phyloP scores from a whole-genome alignment of 2,113 vertebrate genomes.

The Brienomyrus brachyistius region DNA sequence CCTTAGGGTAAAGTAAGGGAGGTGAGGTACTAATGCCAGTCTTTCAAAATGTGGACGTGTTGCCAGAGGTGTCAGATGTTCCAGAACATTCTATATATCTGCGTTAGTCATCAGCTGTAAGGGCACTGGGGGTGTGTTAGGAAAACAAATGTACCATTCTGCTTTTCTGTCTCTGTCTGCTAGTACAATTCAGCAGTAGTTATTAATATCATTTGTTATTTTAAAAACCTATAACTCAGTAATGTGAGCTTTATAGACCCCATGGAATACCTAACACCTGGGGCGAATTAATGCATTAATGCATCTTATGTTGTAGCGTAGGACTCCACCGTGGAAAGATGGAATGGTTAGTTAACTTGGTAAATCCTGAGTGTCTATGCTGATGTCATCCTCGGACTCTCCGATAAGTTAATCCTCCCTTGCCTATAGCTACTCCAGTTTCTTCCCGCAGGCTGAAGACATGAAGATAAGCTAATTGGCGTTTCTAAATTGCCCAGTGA shows the following conservation, averaged over 20 bases:
- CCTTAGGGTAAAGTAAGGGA: neutral
- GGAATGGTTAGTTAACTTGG: neutral
- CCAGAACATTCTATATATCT: neutral
- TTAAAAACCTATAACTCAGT: neutral
- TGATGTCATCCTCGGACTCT: neutral
- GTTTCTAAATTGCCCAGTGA: neutral
- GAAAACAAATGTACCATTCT: neutral
- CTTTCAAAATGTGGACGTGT: neutral
- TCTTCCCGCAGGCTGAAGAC: neutral
- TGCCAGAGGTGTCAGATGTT: neutral
- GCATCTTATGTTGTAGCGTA: neutral
- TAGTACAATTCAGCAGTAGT: neutral
- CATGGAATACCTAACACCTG: neutral
- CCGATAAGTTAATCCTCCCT: neutral
- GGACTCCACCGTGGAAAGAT: neutral
- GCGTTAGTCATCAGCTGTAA: neutral
- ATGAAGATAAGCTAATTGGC: neutral
- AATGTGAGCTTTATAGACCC: neutral
- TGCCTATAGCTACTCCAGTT: neutral
- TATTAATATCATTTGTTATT: constrained; percentile 9
- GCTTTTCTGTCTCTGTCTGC: neutral
- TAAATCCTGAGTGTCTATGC: neutral
- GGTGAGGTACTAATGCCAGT: neutral
- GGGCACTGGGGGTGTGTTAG: neutral
- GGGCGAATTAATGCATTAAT: neutral